Base-by-base conservation (phyloP, 2,797 vertebrate genomes). In the Siniperca obscura region DNA sequence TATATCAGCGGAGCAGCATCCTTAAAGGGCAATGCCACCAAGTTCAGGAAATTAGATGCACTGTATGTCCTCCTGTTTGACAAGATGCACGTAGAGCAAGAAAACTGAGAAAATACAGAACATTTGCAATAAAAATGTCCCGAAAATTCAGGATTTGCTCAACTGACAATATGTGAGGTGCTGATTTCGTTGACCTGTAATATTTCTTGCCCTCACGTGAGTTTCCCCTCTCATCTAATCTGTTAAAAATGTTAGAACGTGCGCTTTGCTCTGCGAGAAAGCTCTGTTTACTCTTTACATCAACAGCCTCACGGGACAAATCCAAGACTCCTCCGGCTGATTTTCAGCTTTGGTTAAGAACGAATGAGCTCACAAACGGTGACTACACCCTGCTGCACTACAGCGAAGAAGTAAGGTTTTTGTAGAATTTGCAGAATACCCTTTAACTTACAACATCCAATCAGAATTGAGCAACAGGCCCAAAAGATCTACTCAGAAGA, bases 21-120 rank as follows among this genome's bases (percentile, higher is more conserved):
- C 17, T 71, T 82, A 50, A 85, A 79, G 80, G 71, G 76, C 71
- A 1, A 46, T 2, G 61, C 69, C 74, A 55, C 74, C 65, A 7
- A 7, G 9, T 59, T 57, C 0, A 30, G 14, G n/a, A 21, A 1
- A 30, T 22, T 4, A 12, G 16, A 14, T 7, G 2, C 6, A 2
- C n/a, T 14, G 38, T 3, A 2, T 36, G 25, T 60, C 48, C 48
- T 38, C 67, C n/a, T 56, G 19, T 17, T 19, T 4, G 13, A 25
- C 55, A 11, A 44, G 38, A 55, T 6, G 38, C 25, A 56, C 14
- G 14, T 1, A 25, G 22, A 1, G 36, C 7, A n/a, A 0, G 25
- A 22, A 59, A 42, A 6, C 1, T 0, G 34, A 56, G 7, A 14
- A 71, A 65, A 78, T 6, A 11, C 10, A 14, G 3, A 64, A 46